Percentiles rank a stretch among this genome's conserved stretches.
These are phyloP conservation scores for Pseudomyrmex gracilis DNA, from an alignment of 1,140 invertebrate genomes.

Conservation along the genomic window DNA sequence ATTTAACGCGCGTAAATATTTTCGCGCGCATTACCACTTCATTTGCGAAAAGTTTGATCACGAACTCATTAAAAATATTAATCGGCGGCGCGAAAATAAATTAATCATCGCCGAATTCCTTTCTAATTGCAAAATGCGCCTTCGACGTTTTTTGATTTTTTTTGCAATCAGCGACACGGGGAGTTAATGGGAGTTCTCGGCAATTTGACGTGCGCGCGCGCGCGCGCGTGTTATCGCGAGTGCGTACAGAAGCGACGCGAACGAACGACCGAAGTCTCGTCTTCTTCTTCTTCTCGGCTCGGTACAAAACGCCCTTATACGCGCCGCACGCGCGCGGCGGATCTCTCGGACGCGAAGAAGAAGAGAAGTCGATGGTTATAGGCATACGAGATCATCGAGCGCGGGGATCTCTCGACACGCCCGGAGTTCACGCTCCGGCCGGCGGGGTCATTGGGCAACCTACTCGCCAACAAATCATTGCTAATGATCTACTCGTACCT, in stretches of 20 bases:
- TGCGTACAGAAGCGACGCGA: slow-evolving; percentile 49
- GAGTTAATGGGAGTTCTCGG: neutral
- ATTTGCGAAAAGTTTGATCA: too few species aligned
- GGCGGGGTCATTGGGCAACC: slow-evolving; percentile 84
- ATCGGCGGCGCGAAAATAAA: too few species aligned
- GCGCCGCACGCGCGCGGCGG: slow-evolving; percentile 16
- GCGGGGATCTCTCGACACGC: slow-evolving; percentile 74
- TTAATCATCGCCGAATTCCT: too few species aligned
- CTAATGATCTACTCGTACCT: slow-evolving; percentile 85
- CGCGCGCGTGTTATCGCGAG: neutral
- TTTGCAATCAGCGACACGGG: neutral
- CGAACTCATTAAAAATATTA: too few species aligned
- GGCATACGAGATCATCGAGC: slow-evolving; percentile 75
- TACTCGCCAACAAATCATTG: slow-evolving; percentile 86
- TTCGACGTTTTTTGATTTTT: neutral
- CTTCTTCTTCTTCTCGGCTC: neutral
- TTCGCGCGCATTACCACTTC: too few species aligned
- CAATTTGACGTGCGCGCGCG: too few species aligned
- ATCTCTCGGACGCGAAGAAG: slow-evolving; percentile 61
- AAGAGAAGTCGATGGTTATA: slow-evolving; percentile 69
- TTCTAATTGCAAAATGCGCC: neutral
- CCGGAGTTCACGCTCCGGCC: slow-evolving; percentile 80
- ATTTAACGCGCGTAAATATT: too few species aligned
- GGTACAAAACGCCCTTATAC: slow-evolving; percentile 27
- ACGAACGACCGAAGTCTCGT: neutral